phyloP scores from a whole-genome alignment of 2,113 vertebrate genomes.

The Hippopotamus amphibius region DNA sequence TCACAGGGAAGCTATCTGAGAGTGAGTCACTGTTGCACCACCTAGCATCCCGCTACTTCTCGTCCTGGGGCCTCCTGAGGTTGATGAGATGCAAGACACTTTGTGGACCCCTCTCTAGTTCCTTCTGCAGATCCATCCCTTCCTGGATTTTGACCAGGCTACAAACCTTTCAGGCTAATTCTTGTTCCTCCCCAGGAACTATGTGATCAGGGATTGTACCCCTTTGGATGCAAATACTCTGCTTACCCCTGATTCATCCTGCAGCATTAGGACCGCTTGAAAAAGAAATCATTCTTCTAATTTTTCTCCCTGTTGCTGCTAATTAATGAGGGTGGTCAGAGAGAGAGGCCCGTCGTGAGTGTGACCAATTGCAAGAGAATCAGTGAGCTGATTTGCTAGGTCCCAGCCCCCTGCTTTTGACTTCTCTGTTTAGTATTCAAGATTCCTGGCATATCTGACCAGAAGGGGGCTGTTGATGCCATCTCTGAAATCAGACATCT shows the following conservation, averaged over 20 bases:
- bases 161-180: constrained; percentile 34
- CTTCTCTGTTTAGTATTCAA: constrained; percentile 27
- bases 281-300: constrained; percentile 54
- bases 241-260: constrained; percentile 45
- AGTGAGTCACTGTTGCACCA: neutral
- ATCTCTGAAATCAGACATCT: constrained; percentile 15
- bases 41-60: neutral
- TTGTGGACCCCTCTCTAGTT: neutral
- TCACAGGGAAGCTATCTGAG: neutral
- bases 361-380: constrained; percentile 27
- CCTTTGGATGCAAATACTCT: constrained; percentile 30
- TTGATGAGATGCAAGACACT: neutral
- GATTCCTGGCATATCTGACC: neutral
- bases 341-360: neutral
- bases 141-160: constrained; percentile 19
- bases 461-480: neutral
- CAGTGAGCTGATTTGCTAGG: neutral
- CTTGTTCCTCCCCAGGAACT: neutral
- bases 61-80: neutral
- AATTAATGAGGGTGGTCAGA: constrained; percentile 22
- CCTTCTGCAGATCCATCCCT: neutral
- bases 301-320: neutral
- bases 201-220: neutral
- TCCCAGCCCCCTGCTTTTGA: neutral
- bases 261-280: constrained; percentile 24